A percentile compares a stretch with the other conserved stretches of the same genome.
These are phyloP conservation scores for Mus spretus DNA, from an alignment of 2,797 vertebrate genomes.

Conservation along the genomic window DNA sequence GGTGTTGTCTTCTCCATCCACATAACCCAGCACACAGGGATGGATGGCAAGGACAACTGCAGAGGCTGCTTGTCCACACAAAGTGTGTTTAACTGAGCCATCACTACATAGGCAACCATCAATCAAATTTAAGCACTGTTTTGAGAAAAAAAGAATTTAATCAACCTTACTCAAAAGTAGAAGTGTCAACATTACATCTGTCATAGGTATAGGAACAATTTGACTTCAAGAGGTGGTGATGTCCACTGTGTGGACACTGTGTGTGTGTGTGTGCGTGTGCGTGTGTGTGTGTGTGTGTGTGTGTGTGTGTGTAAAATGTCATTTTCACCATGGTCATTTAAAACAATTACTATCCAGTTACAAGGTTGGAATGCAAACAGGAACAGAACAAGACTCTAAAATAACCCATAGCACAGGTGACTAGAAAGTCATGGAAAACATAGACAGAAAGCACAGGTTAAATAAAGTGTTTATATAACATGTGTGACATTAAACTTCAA, in stretches of 20 bases:
- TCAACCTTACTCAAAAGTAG: neutral
- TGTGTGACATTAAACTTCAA: neutral
- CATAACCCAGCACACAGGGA: neutral
- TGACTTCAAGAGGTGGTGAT: neutral
- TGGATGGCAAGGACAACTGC: neutral
- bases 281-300: no score
- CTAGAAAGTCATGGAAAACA: conserved; percentile 12
- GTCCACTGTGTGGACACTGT: no score
- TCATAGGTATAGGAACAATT: neutral
- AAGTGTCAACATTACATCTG: neutral
- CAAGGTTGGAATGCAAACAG: neutral
- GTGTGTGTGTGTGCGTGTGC: no score
- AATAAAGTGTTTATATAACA: neutral
- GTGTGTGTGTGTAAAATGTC: neutral
- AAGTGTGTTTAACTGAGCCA: neutral
- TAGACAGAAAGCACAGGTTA: conserved; percentile 1
- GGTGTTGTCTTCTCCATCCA: neutral
- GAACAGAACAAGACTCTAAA: conserved; percentile 41
- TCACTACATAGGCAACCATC: neutral
- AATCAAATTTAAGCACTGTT: neutral
- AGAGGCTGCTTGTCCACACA: conserved; percentile 8
- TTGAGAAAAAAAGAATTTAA: neutral
- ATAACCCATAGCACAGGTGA: neutral
- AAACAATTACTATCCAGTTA: conserved; percentile 19
- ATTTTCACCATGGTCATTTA: conserved; percentile 21